phyloP scores from a whole-genome alignment of 2,888 invertebrate genomes.

The Synergus laeviventris region DNA sequence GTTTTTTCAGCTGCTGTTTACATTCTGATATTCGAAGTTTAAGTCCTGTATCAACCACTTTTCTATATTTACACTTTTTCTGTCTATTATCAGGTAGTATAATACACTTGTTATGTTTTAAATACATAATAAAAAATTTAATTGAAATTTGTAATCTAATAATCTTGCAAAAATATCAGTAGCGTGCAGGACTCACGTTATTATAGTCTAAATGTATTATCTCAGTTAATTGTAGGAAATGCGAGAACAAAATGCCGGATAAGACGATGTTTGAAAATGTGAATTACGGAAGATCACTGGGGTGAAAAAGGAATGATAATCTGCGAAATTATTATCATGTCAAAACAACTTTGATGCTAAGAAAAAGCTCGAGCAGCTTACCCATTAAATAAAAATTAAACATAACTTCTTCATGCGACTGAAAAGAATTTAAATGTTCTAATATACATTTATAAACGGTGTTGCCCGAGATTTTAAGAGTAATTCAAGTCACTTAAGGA shows the following conservation, averaged over 20 bases:
- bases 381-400: neutral
- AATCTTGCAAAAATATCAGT: neutral
- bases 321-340: neutral
- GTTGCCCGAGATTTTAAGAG: too few species aligned
- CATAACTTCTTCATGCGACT: neutral
- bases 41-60: neutral
- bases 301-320: neutral
- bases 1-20: constrained; percentile 28
- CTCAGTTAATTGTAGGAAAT: neutral
- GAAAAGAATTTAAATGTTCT: neutral
- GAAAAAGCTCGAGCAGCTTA: neutral
- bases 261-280: neutral
- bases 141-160: too few species aligned
- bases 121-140: too few species aligned
- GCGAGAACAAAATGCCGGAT: neutral
- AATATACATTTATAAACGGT: too few species aligned
- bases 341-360: neutral
- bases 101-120: too few species aligned
- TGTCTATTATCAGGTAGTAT: too few species aligned
- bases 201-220: neutral
- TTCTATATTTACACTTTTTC: neutral
- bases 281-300: neutral
- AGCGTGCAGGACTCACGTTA: constrained; percentile 1
- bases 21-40: constrained; percentile 16
- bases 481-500: too few species aligned